Evolutionary conservation across 2,113 vertebrate species (phyloP).

Genomic region (Malurus melanocephalus): DNA sequence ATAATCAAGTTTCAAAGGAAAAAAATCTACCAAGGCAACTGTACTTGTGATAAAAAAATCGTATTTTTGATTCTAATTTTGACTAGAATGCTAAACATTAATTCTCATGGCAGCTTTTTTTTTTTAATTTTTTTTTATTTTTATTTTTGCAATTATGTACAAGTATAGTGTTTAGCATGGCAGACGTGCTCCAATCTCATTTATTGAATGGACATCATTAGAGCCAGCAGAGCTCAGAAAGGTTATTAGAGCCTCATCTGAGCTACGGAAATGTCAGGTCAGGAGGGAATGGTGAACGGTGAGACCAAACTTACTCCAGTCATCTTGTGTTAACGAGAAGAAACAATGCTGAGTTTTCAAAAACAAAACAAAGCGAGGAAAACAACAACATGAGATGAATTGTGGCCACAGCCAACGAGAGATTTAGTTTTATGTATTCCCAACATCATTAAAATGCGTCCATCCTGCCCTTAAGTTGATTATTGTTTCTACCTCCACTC

Average conservation of each 20-base stretch:
- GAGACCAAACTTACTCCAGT: slow-evolving; percentile 54
- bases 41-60: not conserved
- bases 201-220: slow-evolving; percentile 71
- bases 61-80: not conserved
- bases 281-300: slow-evolving; percentile 29
- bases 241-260: slow-evolving; percentile 69
- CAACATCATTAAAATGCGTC: slow-evolving; percentile 66
- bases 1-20: not conserved
- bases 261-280: slow-evolving; percentile 69
- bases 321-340: slow-evolving; percentile 65
- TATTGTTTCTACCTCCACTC: not conserved
- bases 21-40: not conserved
- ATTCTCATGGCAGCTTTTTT: not conserved
- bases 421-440: not conserved
- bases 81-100: not conserved
- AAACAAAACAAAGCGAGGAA: not conserved
- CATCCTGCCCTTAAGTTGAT: slow-evolving; percentile 39
- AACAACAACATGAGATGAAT: slow-evolving; percentile 14
- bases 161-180: slow-evolving; percentile 17
- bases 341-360: slow-evolving; percentile 34
- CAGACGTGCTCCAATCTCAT: slow-evolving; percentile 10
- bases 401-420: slow-evolving; percentile 6
- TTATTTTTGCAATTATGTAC: slow-evolving; percentile 19
- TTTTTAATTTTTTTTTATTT: not conserved
- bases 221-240: slow-evolving; percentile 59